A percentile compares a stretch with the other conserved stretches of the same genome.
Conservation (phyloP, 2,888 invertebrate genomes). For the Cheilosia impressa region DNA sequence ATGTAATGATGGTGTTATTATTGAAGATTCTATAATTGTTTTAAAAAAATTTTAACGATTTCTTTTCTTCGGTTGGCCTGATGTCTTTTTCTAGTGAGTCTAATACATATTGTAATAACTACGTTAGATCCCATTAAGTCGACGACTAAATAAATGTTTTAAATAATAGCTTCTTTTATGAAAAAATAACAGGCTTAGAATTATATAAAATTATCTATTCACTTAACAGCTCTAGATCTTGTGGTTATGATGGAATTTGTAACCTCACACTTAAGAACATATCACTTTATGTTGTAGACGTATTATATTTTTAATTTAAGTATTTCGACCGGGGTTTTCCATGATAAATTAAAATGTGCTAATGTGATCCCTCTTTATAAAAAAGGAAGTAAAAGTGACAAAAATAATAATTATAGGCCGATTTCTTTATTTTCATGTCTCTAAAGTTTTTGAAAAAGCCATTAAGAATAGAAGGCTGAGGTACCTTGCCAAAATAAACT, state of each 20-base stretch:
- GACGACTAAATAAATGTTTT: too few species aligned
- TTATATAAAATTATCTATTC: slow-evolving; percentile 22
- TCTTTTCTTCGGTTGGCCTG: too few species aligned
- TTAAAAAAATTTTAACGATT: too few species aligned
- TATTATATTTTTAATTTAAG: slow-evolving; percentile 10
- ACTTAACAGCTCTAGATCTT: neutral
- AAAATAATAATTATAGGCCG: slow-evolving; percentile 3
- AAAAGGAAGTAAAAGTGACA: slow-evolving; percentile 18
- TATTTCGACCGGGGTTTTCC: slow-evolving; percentile 9
- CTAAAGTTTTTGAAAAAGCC: slow-evolving; percentile 17
- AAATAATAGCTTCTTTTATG: too few species aligned
- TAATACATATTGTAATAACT: too few species aligned
- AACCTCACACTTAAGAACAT: neutral
- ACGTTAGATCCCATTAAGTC: too few species aligned
- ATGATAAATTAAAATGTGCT: slow-evolving; percentile 21
- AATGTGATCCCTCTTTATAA: slow-evolving; percentile 13
- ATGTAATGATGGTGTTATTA: too few species aligned
- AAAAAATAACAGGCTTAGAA: neutral
- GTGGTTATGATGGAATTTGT: neutral
- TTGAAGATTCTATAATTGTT: too few species aligned
- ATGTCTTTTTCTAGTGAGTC: too few species aligned
- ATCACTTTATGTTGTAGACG: neutral
- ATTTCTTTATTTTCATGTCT: slow-evolving; percentile 13
- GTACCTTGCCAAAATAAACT: neutral
- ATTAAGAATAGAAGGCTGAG: slow-evolving; percentile 9